phyloP scores from a whole-genome alignment of 2,797 vertebrate genomes.

The Gephyroberyx darwinii region DNA sequence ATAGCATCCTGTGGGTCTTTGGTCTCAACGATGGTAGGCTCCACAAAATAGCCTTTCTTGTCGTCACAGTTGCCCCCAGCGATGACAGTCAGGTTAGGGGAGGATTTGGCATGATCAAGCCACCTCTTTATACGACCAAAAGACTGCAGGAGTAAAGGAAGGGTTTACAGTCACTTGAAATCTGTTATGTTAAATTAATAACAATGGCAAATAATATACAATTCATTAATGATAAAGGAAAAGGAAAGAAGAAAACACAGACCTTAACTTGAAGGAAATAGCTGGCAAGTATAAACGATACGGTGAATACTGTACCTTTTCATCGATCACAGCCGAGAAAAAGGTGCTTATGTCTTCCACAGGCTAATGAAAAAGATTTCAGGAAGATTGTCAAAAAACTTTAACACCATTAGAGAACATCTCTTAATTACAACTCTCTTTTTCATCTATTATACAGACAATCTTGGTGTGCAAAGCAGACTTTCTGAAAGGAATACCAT shows the following conservation, averaged over 20 bases:
- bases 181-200: not conserved
- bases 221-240: not conserved
- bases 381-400: not conserved
- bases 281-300: not conserved
- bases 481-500: no score
- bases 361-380: constrained; percentile 79
- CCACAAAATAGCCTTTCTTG: constrained; percentile 87
- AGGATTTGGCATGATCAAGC: constrained; percentile 84
- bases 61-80: constrained; percentile 88
- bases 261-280: no score
- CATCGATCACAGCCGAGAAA: constrained; percentile 93
- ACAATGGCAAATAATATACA: no score
- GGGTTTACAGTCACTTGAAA: not conserved
- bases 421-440: no score
- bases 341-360: constrained; percentile 89
- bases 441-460: no score
- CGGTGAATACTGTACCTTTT: constrained; percentile 83
- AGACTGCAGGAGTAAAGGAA: constrained; percentile 73
- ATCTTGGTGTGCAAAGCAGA: no score
- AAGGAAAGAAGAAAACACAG: not conserved
- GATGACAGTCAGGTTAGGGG: constrained; percentile 84
- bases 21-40: constrained; percentile 91
- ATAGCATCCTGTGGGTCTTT: constrained; percentile 88
- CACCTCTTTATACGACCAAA: constrained; percentile 88
- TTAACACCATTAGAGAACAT: no score